These are phyloP conservation scores for Ammodytes marinus DNA, from an alignment of 2,113 vertebrate genomes.

Conservation along the genomic window DNA sequence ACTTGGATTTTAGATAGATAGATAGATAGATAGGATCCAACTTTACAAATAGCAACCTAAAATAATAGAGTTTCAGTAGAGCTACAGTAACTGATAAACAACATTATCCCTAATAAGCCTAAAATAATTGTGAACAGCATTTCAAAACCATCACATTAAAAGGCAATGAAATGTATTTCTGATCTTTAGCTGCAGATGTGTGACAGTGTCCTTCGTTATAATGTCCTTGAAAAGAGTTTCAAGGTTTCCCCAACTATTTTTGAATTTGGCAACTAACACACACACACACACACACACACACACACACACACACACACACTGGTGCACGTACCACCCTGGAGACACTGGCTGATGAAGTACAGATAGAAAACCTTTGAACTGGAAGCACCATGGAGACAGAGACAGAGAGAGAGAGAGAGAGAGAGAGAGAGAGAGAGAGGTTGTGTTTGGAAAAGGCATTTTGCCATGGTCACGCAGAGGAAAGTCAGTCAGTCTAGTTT, in stretches of 20 bases:
- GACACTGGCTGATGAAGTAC: constrained; percentile 68
- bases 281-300: constrained; percentile 15
- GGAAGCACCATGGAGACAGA: neutral
- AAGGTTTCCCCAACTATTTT: constrained; percentile 53
- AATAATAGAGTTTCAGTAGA: neutral
- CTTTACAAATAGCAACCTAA: neutral
- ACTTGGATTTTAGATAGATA: too few species aligned
- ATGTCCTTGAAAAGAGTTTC: constrained; percentile 40
- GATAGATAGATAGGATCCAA: neutral
- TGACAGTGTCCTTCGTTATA: constrained; percentile 10
- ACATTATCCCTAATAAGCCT: neutral
- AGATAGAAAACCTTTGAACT: constrained; percentile 70
- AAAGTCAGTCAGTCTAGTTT: constrained; percentile 27
- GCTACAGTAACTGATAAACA: neutral
- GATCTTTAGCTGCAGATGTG: constrained; percentile 16
- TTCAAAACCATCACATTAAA: neutral
- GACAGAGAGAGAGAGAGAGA: constrained; percentile 4
- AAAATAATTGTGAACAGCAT: neutral
- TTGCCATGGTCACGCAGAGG: constrained; percentile 59
- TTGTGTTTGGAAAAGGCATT: constrained; percentile 24
- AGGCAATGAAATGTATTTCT: neutral
- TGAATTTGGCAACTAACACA: neutral
- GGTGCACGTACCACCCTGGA: constrained; percentile 49
- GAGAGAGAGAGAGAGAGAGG: neutral
- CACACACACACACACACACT: constrained; percentile 13